A percentile compares a stretch with the other conserved stretches of the same genome.
These are phyloP conservation scores for Xanthia icteritia DNA, from an alignment of 2,888 invertebrate species.

Conservation along the genomic window DNA sequence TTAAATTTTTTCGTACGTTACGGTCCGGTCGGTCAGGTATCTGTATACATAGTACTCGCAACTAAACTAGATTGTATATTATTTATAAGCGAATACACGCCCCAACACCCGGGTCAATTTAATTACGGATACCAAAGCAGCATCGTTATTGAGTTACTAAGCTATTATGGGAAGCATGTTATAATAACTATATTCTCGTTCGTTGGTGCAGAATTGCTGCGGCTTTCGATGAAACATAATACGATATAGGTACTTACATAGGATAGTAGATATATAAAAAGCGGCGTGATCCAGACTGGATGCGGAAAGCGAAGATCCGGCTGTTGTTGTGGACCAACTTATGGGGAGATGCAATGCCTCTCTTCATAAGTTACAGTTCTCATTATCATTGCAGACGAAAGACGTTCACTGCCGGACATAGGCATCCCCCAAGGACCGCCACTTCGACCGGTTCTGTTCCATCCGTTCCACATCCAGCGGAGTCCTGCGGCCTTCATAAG, in stretches of 20 bases:
- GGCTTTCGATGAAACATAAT: background rate
- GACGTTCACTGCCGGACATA: no score
- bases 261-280: no score
- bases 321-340: background rate
- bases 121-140: constrained; percentile 22
- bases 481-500: no score
- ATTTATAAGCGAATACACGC: background rate
- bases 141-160: constrained; percentile 27
- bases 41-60: no score
- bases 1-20: background rate
- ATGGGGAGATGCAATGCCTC: background rate
- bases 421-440: no score
- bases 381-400: no score
- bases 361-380: no score
- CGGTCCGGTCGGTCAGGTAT: background rate
- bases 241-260: background rate
- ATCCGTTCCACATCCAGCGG: no score
- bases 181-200: background rate
- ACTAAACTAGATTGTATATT: background rate
- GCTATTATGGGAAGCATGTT: constrained; percentile 5
- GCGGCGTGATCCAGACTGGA: background rate
- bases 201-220: background rate
- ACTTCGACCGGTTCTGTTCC: no score
- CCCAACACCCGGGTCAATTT: constrained; percentile 13
- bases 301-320: background rate